These are phyloP conservation scores for Fragariocoptes setiger DNA, from an alignment of 1,140 invertebrate genomes.

Conservation along the genomic window DNA sequence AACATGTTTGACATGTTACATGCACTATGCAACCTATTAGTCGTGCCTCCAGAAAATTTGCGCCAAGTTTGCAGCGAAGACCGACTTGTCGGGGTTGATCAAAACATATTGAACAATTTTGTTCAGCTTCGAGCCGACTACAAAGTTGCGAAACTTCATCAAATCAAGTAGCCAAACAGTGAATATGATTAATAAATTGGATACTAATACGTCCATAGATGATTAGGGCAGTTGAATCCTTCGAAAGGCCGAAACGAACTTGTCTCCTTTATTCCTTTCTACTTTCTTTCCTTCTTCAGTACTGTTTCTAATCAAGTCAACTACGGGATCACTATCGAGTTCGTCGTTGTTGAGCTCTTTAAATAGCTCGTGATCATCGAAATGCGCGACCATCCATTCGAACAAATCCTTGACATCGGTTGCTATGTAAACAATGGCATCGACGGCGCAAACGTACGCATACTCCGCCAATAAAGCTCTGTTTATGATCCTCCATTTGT, in stretches of 20 bases:
- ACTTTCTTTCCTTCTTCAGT: slow-evolving; percentile 98
- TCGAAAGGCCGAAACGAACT: slow-evolving; percentile 63
- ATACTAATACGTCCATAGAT: too few relatives aligned
- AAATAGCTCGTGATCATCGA: slow-evolving; percentile 68
- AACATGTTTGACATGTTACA: slow-evolving; percentile 71
- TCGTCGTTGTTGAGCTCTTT: slow-evolving; percentile 33
- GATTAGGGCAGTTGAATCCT: too few relatives aligned
- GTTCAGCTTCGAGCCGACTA: slow-evolving; percentile 72
- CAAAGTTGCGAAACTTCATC: slow-evolving; percentile 39
- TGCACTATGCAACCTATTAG: slow-evolving; percentile 68
- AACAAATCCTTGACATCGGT: slow-evolving; percentile 92
- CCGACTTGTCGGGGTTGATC: slow-evolving; percentile 65
- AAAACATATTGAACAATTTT: slow-evolving; percentile 53
- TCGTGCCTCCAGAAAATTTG: slow-evolving; percentile 82
- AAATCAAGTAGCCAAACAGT: not conserved
- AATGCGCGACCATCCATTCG: slow-evolving; percentile 83
- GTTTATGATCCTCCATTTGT: slow-evolving; percentile 97
- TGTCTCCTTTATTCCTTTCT: slow-evolving; percentile 64
- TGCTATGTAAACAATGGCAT: slow-evolving; percentile 76
- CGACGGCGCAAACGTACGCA: slow-evolving; percentile 57
- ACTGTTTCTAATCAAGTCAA: slow-evolving; percentile 55
- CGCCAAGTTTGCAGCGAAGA: slow-evolving; percentile 75
- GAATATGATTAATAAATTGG: not conserved
- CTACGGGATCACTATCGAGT: slow-evolving; percentile 43
- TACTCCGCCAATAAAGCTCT: slow-evolving; percentile 71